A percentile compares a stretch with the other conserved stretches of the same genome.
Conservation (phyloP, 2,888 invertebrate genomes). For the Synergus japonicus region DNA sequence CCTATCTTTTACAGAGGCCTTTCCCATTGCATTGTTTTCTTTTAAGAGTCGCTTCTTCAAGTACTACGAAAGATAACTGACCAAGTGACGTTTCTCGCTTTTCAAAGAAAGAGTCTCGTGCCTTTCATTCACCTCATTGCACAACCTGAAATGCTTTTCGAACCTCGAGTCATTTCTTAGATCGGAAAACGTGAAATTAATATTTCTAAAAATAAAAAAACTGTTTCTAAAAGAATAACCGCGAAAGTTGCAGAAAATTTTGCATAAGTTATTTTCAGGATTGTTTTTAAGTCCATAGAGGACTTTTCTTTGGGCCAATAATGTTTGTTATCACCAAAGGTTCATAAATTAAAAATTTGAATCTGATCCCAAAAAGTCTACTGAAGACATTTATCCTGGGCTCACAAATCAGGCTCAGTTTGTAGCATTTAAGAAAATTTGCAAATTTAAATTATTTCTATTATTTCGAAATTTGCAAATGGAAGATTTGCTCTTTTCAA, state of each 20-base stretch:
- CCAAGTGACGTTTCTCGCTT: slow-evolving; percentile 18
- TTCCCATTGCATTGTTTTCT: slow-evolving; percentile 27
- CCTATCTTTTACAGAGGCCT: not conserved
- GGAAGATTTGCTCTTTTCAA: not conserved
- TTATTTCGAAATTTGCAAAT: not conserved
- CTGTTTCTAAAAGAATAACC: not conserved
- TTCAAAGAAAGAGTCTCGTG: not conserved
- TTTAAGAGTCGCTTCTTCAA: not conserved
- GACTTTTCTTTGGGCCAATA: slow-evolving; percentile 10
- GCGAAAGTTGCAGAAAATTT: not conserved
- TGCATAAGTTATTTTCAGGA: not conserved
- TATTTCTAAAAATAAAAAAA: not conserved
- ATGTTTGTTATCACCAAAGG: not conserved
- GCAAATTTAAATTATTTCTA: no score
- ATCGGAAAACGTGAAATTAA: no score
- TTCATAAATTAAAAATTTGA: no score
- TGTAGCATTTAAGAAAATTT: not conserved
- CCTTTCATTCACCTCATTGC: not conserved
- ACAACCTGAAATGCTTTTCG: no score
- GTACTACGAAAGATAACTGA: slow-evolving; percentile 1
- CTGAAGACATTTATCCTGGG: no score
- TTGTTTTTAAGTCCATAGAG: not conserved
- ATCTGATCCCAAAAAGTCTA: no score
- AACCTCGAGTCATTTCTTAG: no score
- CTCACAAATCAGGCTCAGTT: no score